These are phyloP conservation scores for Catotricha subobsoleta DNA, from an alignment of 2,888 invertebrate species.

Conservation along the genomic window DNA sequence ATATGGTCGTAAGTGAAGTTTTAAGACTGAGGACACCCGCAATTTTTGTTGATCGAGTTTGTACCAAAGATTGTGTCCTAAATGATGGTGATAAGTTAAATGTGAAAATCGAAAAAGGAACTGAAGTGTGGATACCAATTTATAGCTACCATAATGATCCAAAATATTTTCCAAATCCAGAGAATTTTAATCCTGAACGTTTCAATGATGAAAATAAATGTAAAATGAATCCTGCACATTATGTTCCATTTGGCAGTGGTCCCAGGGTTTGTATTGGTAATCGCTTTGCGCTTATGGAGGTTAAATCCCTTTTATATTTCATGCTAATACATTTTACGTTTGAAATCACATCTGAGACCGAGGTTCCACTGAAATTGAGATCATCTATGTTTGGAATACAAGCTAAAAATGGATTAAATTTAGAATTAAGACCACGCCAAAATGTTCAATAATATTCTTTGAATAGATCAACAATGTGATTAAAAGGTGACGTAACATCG, in stretches of 20 bases:
- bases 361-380: too few species aligned
- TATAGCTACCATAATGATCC: conserved; percentile 23
- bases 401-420: too few species aligned
- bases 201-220: conserved; percentile 20
- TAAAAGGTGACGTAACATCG: too few species aligned
- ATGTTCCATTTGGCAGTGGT: conserved; percentile 25
- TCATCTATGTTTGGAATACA: too few species aligned
- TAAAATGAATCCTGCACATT: conserved; percentile 19
- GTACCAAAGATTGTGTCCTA: not conserved
- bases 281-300: too few species aligned
- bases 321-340: too few species aligned
- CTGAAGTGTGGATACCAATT: conserved; percentile 18
- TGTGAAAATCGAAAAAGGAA: not conserved
- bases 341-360: too few species aligned
- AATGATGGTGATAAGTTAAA: not conserved
- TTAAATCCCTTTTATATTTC: too few species aligned
- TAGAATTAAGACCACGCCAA: too few species aligned
- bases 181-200: conserved; percentile 27
- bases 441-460: too few species aligned
- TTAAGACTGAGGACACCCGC: conserved; percentile 15
- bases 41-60: conserved; percentile 1
- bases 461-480: too few species aligned
- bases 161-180: conserved; percentile 22
- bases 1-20: conserved; percentile 15
- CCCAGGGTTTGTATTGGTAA: conserved; percentile 25